A percentile compares a stretch with the other conserved stretches of the same genome.
These are phyloP conservation scores for Palythoa heliodiscus DNA, from an alignment of 92 coral and sea anemone genomes.

Conservation along the genomic window DNA sequence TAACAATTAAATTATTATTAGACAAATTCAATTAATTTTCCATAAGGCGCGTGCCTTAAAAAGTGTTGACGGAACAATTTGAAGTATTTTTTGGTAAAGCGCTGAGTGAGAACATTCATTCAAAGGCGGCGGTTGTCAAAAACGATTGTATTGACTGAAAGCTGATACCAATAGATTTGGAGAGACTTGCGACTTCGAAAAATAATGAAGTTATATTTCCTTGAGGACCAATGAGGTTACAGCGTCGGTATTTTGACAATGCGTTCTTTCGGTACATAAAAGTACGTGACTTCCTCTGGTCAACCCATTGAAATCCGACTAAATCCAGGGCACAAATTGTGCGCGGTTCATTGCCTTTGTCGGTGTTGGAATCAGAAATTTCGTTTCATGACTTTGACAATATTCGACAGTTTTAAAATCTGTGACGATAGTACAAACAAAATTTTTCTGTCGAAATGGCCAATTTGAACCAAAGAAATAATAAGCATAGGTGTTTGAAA, in stretches of 20 bases:
- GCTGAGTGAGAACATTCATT: neutral
- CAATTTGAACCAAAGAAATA: too few species aligned
- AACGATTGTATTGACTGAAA: neutral
- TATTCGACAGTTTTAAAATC: too few species aligned
- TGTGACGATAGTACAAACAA: too few species aligned
- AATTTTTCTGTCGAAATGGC: too few species aligned
- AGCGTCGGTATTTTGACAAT: neutral
- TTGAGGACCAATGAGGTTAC: neutral
- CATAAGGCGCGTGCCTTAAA: neutral
- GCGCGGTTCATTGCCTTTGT: neutral
- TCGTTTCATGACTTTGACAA: neutral
- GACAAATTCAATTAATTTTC: conserved; percentile 25
- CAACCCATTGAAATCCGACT: neutral
- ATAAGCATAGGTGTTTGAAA: too few species aligned
- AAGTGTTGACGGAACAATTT: neutral
- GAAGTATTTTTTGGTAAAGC: neutral
- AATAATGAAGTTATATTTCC: neutral
- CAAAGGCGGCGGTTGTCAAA: too few species aligned
- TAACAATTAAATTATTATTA: conserved; percentile 16
- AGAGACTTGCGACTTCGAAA: neutral
- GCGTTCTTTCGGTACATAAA: neutral
- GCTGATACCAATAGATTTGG: too few species aligned
- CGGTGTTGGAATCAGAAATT: neutral
- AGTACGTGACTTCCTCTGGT: conserved; percentile 8
- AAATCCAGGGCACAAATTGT: neutral